Conservation (phyloP, 1,140 invertebrate species). For the Trialeurodes vaporariorum region DNA sequence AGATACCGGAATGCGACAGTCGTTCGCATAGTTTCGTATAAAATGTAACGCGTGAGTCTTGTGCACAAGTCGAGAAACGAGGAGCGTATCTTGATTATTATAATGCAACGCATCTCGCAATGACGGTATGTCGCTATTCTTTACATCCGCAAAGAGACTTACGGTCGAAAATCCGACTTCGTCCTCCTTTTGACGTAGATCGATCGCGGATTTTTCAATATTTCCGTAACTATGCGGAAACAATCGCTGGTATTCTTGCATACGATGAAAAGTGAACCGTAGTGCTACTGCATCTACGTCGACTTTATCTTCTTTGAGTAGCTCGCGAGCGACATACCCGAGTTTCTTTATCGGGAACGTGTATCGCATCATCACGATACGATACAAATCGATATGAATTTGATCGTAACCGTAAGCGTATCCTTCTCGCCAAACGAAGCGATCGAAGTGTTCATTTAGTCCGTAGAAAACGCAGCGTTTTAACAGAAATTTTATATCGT, state of each 20-base stretch:
- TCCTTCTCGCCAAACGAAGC: neutral
- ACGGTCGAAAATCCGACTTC: neutral
- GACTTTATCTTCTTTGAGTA: neutral
- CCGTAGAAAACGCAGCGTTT: constrained; percentile 3
- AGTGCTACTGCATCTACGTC: neutral
- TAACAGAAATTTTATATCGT: constrained; percentile 4
- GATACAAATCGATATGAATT: neutral
- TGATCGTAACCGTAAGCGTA: neutral
- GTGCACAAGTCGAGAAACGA: neutral
- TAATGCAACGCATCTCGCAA: neutral
- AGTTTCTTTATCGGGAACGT: neutral
- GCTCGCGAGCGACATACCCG: neutral
- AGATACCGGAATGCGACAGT: neutral
- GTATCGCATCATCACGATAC: neutral
- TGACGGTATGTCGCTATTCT: neutral
- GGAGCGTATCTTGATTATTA: neutral
- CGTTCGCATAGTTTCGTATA: neutral
- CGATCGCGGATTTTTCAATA: too few relatives aligned
- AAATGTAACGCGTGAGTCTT: neutral
- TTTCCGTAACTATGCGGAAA: neutral
- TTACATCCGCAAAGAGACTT: neutral
- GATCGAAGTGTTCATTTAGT: neutral
- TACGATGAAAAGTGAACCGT: neutral
- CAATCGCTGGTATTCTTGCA: neutral
- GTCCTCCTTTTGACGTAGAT: too few relatives aligned